A percentile compares a stretch with the other conserved stretches of the same genome.
phyloP scores from a whole-genome alignment of 2,888 invertebrate species.

The Rhimphoctona megacephalus region DNA sequence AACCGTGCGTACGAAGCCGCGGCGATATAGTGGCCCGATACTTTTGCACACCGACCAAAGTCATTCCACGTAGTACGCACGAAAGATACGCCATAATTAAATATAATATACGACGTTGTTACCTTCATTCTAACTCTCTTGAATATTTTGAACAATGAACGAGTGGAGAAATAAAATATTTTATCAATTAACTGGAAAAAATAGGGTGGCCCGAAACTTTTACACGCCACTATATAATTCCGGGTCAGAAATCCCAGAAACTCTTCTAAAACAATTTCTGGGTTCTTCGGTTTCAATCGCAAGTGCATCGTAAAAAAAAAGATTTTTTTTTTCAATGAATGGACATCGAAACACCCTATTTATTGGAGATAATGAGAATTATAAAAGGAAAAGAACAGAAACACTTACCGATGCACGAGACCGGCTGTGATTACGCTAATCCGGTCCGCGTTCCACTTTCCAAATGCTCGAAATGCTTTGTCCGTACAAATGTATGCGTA shows the following conservation, averaged over 20 bases:
- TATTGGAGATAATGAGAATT: background rate
- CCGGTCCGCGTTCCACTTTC: constrained; percentile 68
- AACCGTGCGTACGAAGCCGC: too few species aligned
- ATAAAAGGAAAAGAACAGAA: background rate
- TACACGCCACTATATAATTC: too few species aligned
- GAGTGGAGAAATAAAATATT: too few species aligned
- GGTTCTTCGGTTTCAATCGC: background rate
- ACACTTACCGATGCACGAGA: constrained; percentile 68
- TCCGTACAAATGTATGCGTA: constrained; percentile 16
- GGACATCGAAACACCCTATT: background rate
- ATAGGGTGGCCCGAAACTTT: too few species aligned
- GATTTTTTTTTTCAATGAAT: background rate
- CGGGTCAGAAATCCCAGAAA: background rate
- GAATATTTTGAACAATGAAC: too few species aligned
- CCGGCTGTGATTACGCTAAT: constrained; percentile 69
- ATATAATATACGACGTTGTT: too few species aligned
- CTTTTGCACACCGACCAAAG: too few species aligned
- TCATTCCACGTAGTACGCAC: too few species aligned
- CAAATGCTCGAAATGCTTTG: constrained; percentile 61
- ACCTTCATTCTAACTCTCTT: too few species aligned
- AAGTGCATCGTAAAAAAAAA: background rate
- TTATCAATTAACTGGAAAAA: too few species aligned
- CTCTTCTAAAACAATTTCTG: background rate
- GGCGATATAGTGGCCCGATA: too few species aligned
- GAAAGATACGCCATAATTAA: too few species aligned